phyloP scores from a whole-genome alignment of 1,140 invertebrate species.

The Trissolcus basalis region DNA sequence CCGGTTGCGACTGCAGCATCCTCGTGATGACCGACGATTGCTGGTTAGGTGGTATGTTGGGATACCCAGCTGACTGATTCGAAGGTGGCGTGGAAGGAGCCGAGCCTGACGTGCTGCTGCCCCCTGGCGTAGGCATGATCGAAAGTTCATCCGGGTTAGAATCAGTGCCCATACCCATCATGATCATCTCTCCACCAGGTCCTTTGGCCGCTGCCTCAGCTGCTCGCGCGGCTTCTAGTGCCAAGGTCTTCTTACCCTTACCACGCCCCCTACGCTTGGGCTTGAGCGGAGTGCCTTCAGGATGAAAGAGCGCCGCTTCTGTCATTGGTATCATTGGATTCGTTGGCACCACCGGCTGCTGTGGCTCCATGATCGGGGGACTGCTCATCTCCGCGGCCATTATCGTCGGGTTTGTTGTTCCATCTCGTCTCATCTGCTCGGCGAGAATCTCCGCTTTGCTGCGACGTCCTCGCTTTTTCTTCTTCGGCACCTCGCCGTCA shows the following conservation, averaged over 20 bases:
- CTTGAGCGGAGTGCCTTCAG: slow-evolving; percentile 69
- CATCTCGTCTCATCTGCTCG: slow-evolving; percentile 73
- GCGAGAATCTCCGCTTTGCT: slow-evolving; percentile 75
- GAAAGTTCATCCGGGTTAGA: slow-evolving; percentile 66
- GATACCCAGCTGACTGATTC: slow-evolving; percentile 61
- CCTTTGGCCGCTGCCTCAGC: slow-evolving; percentile 71
- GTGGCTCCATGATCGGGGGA: slow-evolving; percentile 22
- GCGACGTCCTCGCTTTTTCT: slow-evolving; percentile 73
- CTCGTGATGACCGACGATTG: slow-evolving; percentile 81
- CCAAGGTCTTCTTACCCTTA: slow-evolving; percentile 78
- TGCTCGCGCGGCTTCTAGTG: slow-evolving; percentile 74
- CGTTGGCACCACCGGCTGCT: slow-evolving; percentile 55
- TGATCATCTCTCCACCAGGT: slow-evolving; percentile 52
- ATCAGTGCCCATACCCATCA: slow-evolving; percentile 65
- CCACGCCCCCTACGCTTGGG: slow-evolving; percentile 77
- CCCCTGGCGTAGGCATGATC: slow-evolving; percentile 71
- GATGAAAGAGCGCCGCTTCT: slow-evolving; percentile 55
- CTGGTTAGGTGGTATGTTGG: slow-evolving; percentile 73
- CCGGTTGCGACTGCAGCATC: slow-evolving; percentile 78
- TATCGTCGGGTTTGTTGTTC: slow-evolving; percentile 11
- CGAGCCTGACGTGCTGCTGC: slow-evolving; percentile 73
- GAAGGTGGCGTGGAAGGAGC: slow-evolving; percentile 71
- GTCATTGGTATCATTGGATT: slow-evolving; percentile 9
- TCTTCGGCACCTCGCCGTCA: slow-evolving; percentile 72
- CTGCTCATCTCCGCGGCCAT: slow-evolving; percentile 45